Conservation (phyloP, 2,888 invertebrate genomes). For the Antheraea assamensis region DNA sequence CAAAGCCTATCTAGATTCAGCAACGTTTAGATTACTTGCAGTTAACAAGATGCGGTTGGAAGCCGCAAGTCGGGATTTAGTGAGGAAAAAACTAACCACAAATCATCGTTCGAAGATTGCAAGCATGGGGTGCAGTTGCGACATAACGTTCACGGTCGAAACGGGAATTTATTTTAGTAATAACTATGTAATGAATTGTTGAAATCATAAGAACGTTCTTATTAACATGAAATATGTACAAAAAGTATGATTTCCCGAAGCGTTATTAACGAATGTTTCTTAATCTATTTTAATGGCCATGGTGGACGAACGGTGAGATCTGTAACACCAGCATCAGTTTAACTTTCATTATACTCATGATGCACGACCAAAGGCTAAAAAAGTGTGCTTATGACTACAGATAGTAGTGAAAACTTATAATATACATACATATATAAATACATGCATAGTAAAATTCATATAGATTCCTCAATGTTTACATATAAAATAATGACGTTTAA, state of each 20-base stretch:
- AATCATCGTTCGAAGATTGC: constrained; percentile 17
- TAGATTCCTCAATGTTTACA: no score
- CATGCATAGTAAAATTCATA: no score
- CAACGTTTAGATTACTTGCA: neutral
- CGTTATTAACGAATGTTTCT: neutral
- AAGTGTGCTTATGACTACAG: no score
- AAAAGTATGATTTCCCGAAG: neutral
- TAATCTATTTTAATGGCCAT: no score
- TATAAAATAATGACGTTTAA: no score
- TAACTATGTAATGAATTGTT: constrained; percentile 34
- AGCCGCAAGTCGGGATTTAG: constrained; percentile 28
- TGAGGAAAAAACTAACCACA: constrained; percentile 27
- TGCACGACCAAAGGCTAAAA: no score
- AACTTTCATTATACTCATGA: no score
- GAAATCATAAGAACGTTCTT: constrained; percentile 31
- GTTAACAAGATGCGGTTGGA: constrained; percentile 6
- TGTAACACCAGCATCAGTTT: no score
- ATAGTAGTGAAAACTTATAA: no score
- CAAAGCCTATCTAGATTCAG: constrained; percentile 1
- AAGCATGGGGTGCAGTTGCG: constrained; percentile 20
- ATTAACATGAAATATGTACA: neutral
- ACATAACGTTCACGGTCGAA: constrained; percentile 30
- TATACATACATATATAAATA: no score
- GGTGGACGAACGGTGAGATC: no score
- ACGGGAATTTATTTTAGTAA: constrained; percentile 37